A percentile compares a stretch with the other conserved stretches of the same genome.
Evolutionary conservation across 2,797 vertebrate species (phyloP).

Genomic region (Tinamus major): DNA sequence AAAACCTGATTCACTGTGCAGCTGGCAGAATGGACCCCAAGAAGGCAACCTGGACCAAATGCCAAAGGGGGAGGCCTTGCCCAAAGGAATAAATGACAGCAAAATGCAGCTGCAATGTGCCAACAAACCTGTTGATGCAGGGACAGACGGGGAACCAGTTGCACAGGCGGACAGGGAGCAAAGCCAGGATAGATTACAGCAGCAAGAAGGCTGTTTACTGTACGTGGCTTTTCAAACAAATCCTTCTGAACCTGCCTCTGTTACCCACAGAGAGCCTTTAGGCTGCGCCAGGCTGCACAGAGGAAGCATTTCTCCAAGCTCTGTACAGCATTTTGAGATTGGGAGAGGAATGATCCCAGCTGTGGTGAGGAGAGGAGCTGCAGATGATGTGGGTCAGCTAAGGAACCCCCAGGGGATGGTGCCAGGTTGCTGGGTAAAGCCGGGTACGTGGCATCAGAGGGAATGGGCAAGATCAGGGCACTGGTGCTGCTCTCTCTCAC

Average conservation of each 20-base stretch:
- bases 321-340: rapidly evolving
- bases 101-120: neutral
- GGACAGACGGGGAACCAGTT: rapidly evolving
- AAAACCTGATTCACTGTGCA: neutral
- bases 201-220: neutral
- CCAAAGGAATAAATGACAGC: neutral
- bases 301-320: neutral
- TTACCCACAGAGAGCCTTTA: neutral
- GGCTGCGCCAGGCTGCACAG: neutral
- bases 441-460: neutral
- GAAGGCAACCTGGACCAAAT: neutral
- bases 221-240: neutral
- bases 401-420: neutral
- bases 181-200: neutral
- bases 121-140: rapidly evolving
- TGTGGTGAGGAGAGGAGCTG: neutral
- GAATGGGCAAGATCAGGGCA: neutral
- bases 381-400: neutral
- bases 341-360: neutral
- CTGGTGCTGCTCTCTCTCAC: neutral
- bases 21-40: neutral
- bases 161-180: neutral
- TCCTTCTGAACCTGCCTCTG: neutral
- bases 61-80: neutral
- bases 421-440: neutral